Evolutionary conservation across 2,888 invertebrate genomes (phyloP), one percentile per base, ranked within the genome.

Genomic region (Hydraecia micacea): DNA sequence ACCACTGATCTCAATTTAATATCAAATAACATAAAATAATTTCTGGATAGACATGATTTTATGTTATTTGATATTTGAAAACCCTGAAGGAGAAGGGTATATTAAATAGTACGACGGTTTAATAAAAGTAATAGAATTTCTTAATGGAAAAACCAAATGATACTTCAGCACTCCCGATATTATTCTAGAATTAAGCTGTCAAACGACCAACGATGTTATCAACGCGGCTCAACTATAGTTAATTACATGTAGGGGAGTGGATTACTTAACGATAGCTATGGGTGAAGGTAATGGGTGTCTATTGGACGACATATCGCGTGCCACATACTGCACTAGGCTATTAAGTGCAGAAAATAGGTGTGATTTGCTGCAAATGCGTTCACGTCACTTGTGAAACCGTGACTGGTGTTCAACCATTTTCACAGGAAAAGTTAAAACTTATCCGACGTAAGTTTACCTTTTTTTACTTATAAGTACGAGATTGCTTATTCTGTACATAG

Each of bases 111-210:
- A 49, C 9, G 11, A 8, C 15, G 32, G 21, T 32, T 21, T 28
- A 8, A n/a, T n/a, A 55, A 55, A 25, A 55, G 25, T 55, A 55
- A 25, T 55, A 25, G 2, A 60, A 49, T n/a, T 28, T 7, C 46
- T 39, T 32, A 46, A 28, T 28, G 8, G 18, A 28, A 55, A 80
- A 73, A n/a, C 25, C 28, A 15, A 63, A 62, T 72, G 52, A 42
- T 1, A 49, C 32, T 75, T 49, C 49, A 66, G 21, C 5, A 55
- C 55, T 46, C 4, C 36, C 25, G 5, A 49, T 68, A 78, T 79
- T 39, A 58, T 68, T 79, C 36, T 69, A 58, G n/a, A 68, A 84
- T 63, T 62, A 84, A 63, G 49, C 84, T 63, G 72, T 83, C 85
- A 83, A 58, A 36, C 2, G 13, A 13, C 28, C 52, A 62, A 71